Conservation (phyloP, 1,140 invertebrate genomes). For the Choristoneura fumiferana region DNA sequence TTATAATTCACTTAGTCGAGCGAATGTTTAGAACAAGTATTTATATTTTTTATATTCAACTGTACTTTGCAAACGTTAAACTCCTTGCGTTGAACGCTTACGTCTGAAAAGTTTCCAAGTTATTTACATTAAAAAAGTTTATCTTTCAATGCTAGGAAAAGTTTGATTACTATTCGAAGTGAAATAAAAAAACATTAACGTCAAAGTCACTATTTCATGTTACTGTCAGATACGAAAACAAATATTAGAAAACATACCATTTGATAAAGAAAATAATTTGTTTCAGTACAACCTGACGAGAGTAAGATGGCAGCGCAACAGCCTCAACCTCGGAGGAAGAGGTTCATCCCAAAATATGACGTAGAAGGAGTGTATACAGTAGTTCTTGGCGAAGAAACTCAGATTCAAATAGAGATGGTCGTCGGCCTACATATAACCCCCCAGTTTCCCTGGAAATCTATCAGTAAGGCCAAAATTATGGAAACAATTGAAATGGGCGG, state of each 20-base stretch:
- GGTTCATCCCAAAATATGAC: conserved; percentile 71
- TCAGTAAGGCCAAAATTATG: conserved; percentile 81
- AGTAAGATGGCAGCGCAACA: conserved; percentile 39
- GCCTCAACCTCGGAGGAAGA: conserved; percentile 56
- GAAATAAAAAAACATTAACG: not conserved
- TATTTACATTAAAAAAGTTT: not conserved
- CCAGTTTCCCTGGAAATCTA: conserved; percentile 85
- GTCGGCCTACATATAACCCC: conserved; percentile 81
- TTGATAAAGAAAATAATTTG: not conserved
- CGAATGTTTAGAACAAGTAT: too few species aligned
- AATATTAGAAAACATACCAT: not conserved
- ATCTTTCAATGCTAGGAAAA: not conserved
- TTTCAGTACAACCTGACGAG: conserved; percentile 33
- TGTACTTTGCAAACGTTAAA: too few species aligned
- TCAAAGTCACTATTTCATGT: not conserved
- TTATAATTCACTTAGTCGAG: too few species aligned
- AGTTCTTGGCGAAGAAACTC: conserved; percentile 66
- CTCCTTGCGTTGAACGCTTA: too few species aligned
- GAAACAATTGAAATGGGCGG: conserved; percentile 77
- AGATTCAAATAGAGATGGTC: conserved; percentile 72
- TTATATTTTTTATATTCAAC: too few species aligned
- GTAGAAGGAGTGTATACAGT: conserved; percentile 64
- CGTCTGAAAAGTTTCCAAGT: not conserved
- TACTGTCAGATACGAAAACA: not conserved
- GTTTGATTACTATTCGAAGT: not conserved